Percentiles rank a stretch among this genome's conserved stretches.
Conservation (phyloP, 1,140 invertebrate species). For the Drosophila sp. region DNA sequence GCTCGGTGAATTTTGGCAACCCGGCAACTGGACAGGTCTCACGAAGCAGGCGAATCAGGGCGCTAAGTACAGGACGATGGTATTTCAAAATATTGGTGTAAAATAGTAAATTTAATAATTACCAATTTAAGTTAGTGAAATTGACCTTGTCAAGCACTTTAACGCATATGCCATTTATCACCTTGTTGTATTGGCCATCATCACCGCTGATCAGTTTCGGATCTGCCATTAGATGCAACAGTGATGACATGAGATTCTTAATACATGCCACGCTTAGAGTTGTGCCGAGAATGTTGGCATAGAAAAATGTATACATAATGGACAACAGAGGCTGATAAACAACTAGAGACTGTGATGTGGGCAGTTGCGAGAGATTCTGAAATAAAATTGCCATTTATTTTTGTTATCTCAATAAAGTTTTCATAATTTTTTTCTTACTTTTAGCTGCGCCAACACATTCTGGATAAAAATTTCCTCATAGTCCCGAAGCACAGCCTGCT, state of each 20-base stretch:
- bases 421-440: conserved; percentile 41
- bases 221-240: conserved; percentile 79
- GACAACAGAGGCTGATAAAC: conserved; percentile 92
- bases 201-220: conserved; percentile 75
- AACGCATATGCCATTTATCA: conserved; percentile 82
- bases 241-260: conserved; percentile 80
- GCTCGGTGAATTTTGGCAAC: conserved; percentile 88
- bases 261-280: conserved; percentile 74
- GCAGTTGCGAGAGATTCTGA: conserved; percentile 87
- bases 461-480: conserved; percentile 83
- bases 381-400: conserved; percentile 12
- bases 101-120: neutral
- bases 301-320: conserved; percentile 93
- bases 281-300: conserved; percentile 88
- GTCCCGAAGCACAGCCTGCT: conserved; percentile 78
- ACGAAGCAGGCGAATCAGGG: conserved; percentile 89
- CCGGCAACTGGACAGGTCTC: conserved; percentile 88
- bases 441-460: conserved; percentile 79
- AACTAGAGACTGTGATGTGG: conserved; percentile 92
- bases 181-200: conserved; percentile 81
- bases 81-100: neutral
- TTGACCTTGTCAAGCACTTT: conserved; percentile 80
- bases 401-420: neutral
- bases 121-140: conserved; percentile 83
- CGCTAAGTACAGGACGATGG: conserved; percentile 84